Base-by-base conservation (phyloP, 2,888 invertebrate genomes). In the Tridacna crocea region DNA sequence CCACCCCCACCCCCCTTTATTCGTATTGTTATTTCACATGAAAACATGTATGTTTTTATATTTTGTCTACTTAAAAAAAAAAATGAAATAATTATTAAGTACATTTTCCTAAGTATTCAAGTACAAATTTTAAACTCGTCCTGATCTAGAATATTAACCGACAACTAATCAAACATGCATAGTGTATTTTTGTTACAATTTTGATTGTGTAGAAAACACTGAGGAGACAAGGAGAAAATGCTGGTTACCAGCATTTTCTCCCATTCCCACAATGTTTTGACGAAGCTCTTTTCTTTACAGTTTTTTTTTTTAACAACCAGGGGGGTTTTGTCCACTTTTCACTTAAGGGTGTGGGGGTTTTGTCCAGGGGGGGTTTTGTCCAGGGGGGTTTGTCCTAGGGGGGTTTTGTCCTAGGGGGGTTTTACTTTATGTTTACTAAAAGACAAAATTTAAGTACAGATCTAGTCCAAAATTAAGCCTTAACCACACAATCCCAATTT, bases 161-260 rank as follows among this genome's bases (percentile, higher is more conserved):
- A 22, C 22, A n/a, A 60, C 60, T 15, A 60, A 60, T 22, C n/a
- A n/a, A 60, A 60, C 24, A 60, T 24, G n/a, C 60, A 60, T 36
- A 8, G 2, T 36, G 36, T 36, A 36, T 36, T 36, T 36, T 6
- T 24, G n/a, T 15, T n/a, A n/a, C n/a, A n/a, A n/a, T n/a, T n/a
- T 19, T 12, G 24, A 2, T 0, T 22, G 10, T 22, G n/a, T 22
- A 22, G 6, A 61, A 22, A 61, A 61, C 13, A 61, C n/a, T 61
- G 61, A 3, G 61, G 61, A n/a, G 22, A 61, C 4, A 61, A 22
- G 61, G 24, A 61, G 61, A 61, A 61, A 61, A n/a, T 61, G 61
- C 61, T 61, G n/a, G 61, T 61, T 13, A 61, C 19, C n/a, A 61
- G 22, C 19, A 61, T 36, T 36, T 36, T 36, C 36, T 36, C 36